Percentiles rank a stretch among this genome's conserved stretches.
Evolutionary conservation across 2,888 invertebrate species (phyloP).

Genomic region (Papilio protenor): DNA sequence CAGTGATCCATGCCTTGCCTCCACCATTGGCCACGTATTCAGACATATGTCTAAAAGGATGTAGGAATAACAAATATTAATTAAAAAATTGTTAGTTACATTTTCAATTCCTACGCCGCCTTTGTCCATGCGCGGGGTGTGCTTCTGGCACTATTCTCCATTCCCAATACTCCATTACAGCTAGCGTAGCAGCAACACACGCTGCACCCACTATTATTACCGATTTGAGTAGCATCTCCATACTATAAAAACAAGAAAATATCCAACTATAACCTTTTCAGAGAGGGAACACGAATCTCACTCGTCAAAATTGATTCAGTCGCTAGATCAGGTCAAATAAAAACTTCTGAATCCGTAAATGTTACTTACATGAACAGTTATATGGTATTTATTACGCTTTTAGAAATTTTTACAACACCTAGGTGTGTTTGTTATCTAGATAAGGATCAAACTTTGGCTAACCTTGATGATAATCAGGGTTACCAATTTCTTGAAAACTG

Average conservation of each 20-base stretch:
- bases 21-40: too few relatives aligned
- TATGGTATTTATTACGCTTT: not conserved
- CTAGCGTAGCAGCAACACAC: constrained; percentile 53
- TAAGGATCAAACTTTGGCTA: not conserved
- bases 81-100: not conserved
- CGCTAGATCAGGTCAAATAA: too few relatives aligned
- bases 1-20: too few relatives aligned
- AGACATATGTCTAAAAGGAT: too few relatives aligned
- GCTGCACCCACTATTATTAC: constrained; percentile 55
- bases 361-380: not conserved
- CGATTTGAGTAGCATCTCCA: constrained; percentile 56
- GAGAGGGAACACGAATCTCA: not conserved
- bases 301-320: not conserved
- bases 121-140: constrained; percentile 54
- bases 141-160: constrained; percentile 56
- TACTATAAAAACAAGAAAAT: constrained; percentile 42
- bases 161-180: constrained; percentile 58
- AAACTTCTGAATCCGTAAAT: not conserved
- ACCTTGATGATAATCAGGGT: not conserved
- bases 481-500: not conserved
- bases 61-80: too few relatives aligned
- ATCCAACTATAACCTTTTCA: not conserved
- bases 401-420: not conserved
- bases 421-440: too few relatives aligned
- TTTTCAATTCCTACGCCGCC: constrained; percentile 45